Base-by-base conservation (phyloP, 2,113 vertebrate genomes). In the Fregata magnificens region DNA sequence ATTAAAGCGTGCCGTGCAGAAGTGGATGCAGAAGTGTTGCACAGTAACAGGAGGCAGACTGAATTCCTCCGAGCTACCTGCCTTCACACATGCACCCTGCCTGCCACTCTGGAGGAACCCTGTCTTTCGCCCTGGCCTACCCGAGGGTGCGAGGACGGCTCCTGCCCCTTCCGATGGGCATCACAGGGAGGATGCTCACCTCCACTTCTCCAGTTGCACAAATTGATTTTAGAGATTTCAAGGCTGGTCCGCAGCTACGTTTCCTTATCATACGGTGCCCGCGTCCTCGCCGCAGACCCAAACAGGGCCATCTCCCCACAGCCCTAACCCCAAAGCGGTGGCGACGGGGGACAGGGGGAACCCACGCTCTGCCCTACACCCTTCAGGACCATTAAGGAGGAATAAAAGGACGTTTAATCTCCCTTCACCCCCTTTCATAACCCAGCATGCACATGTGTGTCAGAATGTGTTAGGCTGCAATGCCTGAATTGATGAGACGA, bases 21-120 rank as follows among this genome's bases (percentile, higher is more conserved):
- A 70, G 79, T 77, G 87, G 82, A 96, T 96, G 86, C 86, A 85
- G 58, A 73, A 95, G 69, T 77, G 86, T 90, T 93, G 86, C 92
- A 92, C 71, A 32, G 82, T 49, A 81, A 92, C 69, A 81, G 72
- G 47, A 92, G 69, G 15, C 26, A 86, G 87, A 85, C 53, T n/a
- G 77, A 44, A 82, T 40, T 87, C 80, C 72, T 91, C 52, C 1
- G 2, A 87, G 88, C 62, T 63, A 74, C 86, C 89, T 63, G 65
- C 44, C 74, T 82, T 70, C 67, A 28, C 0, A 5, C 4, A 4
- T 1, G 20, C n/a, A 53, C 38, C 63, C 44, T 1, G 6, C 72
- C 53, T 72, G 44, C 52, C 44, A 3, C 47, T 62, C 5, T 0
- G 26, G 71, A 88, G 55, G 55, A 94, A 7, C 32, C 55, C 44